Percentiles rank a stretch among this genome's conserved stretches.
Conservation (phyloP, 2,113 vertebrate species). For the Stomatorhinus ivindoensis region DNA sequence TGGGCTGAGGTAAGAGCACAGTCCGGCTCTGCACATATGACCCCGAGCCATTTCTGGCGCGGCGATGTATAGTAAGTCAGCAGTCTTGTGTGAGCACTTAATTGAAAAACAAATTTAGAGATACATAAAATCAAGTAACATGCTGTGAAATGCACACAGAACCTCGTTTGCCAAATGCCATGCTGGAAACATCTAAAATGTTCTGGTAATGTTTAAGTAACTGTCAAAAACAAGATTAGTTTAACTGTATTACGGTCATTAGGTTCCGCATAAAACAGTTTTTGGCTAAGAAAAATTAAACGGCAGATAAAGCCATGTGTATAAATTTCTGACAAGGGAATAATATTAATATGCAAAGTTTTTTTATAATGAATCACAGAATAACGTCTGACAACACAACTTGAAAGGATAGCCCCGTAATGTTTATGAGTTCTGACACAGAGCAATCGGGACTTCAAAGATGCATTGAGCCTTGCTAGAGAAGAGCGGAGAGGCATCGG, state of each 20-base stretch:
- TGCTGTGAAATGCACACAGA: conserved; percentile 33
- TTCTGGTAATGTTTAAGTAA: conserved; percentile 44
- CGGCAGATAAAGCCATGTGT: conserved; percentile 39
- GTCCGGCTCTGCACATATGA: conserved; percentile 21
- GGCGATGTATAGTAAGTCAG: neutral
- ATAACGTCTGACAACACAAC: conserved; percentile 23
- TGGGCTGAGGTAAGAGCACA: conserved; percentile 38
- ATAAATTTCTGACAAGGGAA: conserved; percentile 35
- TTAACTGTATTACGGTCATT: conserved; percentile 38
- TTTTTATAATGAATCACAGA: conserved; percentile 39
- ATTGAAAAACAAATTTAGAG: conserved; percentile 36
- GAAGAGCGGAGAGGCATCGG: neutral
- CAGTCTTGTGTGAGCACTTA: conserved; percentile 33
- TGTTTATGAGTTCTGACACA: conserved; percentile 36
- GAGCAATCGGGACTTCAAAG: neutral
- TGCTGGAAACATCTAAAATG: conserved; percentile 37
- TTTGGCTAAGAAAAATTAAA: conserved; percentile 51
- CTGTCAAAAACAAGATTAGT: conserved; percentile 47
- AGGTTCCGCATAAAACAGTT: conserved; percentile 45
- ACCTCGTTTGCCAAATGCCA: conserved; percentile 38
- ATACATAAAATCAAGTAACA: conserved; percentile 35
- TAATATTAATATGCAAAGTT: conserved; percentile 42
- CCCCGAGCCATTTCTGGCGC: conserved; percentile 35
- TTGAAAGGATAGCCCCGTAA: conserved; percentile 22
- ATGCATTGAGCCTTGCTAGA: neutral